Evolutionary conservation across 2,113 vertebrate species (phyloP).

Genomic region (Rynchops niger): DNA sequence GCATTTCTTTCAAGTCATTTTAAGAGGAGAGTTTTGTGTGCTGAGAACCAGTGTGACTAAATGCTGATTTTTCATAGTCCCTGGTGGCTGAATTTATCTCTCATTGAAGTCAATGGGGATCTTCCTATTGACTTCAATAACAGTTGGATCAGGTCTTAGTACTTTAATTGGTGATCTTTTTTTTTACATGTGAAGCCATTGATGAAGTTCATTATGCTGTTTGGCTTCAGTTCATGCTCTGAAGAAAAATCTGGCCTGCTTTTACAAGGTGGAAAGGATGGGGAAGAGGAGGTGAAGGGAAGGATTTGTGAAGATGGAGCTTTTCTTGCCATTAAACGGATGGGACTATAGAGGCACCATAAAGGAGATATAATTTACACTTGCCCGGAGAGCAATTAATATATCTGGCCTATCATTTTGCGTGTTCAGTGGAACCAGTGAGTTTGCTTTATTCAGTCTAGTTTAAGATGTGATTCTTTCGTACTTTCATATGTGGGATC

Average conservation of each 20-base stretch:
- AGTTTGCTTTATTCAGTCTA: neutral
- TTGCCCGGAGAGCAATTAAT: neutral
- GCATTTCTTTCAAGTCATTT: neutral
- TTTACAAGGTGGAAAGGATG: neutral
- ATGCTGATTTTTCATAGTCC: neutral
- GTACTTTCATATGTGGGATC: neutral
- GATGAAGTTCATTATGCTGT: neutral
- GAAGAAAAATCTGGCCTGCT: neutral
- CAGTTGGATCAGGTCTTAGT: neutral
- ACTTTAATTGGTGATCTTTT: neutral
- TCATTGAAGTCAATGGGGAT: neutral
- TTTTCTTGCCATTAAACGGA: neutral
- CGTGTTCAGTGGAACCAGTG: neutral
- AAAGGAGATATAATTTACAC: neutral
- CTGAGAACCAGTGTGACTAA: neutral
- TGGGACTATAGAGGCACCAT: neutral
- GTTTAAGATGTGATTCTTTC: neutral
- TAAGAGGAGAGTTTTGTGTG: neutral
- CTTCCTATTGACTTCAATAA: neutral
- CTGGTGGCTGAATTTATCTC: neutral
- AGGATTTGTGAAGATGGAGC: neutral
- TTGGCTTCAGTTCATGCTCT: neutral
- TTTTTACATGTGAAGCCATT: neutral
- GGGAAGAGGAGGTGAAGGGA: neutral
- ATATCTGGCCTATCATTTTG: neutral